Evolutionary conservation across 2,888 invertebrate genomes (phyloP), one percentile per base, ranked within the genome.

Genomic region (Tinea semifulvella): DNA sequence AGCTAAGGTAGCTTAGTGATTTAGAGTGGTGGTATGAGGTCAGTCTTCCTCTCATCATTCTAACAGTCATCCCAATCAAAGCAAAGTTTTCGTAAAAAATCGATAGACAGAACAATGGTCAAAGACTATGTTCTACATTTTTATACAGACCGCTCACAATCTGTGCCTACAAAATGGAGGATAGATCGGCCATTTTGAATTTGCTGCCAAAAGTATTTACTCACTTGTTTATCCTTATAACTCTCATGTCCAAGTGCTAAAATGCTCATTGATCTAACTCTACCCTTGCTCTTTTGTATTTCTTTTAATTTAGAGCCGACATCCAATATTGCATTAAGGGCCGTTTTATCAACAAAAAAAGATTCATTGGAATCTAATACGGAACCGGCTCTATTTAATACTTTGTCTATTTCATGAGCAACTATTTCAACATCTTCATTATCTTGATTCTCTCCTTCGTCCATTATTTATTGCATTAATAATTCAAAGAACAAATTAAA

Each of bases 201-300:
- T n/a, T n/a, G n/a, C n/a, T 5, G 25, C 6, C 6, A 22, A 7
- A 22, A 22, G 5, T 22, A 31, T 10, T 50, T 63, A 66, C 67
- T 71, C 68, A 79, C 80, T 71, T 80, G 80, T 63, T 79, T 80
- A 49, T 80, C 80, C 68, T 74, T 80, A 56, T 80, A 80, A 46
- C 74, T 66, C 52, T 80, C 80, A 49, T 77, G 76, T 31, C 57
- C 74, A 49, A 75, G 55, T 5, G 63, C 68, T 51, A 79, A 55
- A 22, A 71, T 66, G 54, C 74, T 75, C 68, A 72, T 68, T n/a
- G 79, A 77, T 1, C 67, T 49, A 17, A 8, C 8, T 26, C 14
- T 28, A 10, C 17, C 17, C 61, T 57, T 68, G 50, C 74, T 76
- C 50, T 64, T 76, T 50, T 76, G 76, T 45, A 76, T 69, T 40